These are phyloP conservation scores for Erebia aethiops DNA, from an alignment of 2,888 invertebrate species.

Conservation along the genomic window DNA sequence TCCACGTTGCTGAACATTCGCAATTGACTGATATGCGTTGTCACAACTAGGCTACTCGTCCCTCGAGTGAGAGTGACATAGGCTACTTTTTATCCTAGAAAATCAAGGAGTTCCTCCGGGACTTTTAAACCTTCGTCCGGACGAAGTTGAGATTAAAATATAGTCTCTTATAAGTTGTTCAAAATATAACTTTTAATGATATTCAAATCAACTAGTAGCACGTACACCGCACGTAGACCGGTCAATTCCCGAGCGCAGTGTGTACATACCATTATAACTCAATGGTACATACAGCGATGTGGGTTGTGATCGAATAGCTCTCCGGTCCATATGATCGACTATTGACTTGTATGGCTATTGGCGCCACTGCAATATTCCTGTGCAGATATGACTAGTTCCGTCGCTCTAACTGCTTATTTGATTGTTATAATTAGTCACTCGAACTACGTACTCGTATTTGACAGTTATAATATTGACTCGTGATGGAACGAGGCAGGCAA, in stretches of 20 bases:
- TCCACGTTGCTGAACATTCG: too few species aligned
- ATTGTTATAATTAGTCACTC: neutral
- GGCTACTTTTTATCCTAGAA: too few species aligned
- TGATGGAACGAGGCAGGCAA: neutral
- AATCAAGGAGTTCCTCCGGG: too few species aligned
- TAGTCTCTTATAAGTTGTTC: too few species aligned
- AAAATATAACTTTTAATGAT: neutral
- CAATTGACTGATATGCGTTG: too few species aligned
- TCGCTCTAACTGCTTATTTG: neutral
- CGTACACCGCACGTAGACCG: neutral
- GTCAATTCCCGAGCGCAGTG: neutral
- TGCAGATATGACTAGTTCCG: neutral
- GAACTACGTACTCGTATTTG: neutral
- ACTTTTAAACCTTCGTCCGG: too few species aligned
- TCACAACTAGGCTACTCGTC: too few species aligned
- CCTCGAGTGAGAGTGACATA: too few species aligned
- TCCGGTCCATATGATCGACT: neutral
- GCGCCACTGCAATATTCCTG: neutral
- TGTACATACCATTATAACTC: too few species aligned
- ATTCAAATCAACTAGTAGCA: neutral
- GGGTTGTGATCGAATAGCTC: neutral
- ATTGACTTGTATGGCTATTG: neutral
- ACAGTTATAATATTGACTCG: neutral
- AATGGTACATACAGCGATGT: neutral
- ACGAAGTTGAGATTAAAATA: too few species aligned